Evolutionary conservation across 2,888 invertebrate species (phyloP), one percentile per base, ranked within the genome.

Genomic region (Pemphredon lugubris): DNA sequence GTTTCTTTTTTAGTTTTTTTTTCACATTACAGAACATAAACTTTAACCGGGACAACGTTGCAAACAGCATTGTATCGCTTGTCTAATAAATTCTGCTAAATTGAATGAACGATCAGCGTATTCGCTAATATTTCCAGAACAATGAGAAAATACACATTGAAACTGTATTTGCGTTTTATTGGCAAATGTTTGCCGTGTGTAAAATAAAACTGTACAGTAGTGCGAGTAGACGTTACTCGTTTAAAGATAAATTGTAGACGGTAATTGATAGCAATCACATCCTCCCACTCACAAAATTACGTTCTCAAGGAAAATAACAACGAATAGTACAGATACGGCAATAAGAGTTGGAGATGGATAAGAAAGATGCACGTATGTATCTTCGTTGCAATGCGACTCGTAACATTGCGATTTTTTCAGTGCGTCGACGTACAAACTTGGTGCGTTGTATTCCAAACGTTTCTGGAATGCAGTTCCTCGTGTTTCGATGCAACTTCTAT

Each of bases 261-360:
- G n/a, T 47, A 58, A 20, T 44, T 34, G n/a, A n/a, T n/a, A n/a
- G n/a, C 59, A 60, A 20, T 61, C 54, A 13, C 42, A 47, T 30
- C 7, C 16, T 30, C n/a, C 6, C 50, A 58, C 30, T 58, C 34
- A 18, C 34, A 40, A n/a, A n/a, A n/a, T n/a, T 58, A 59, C 16
- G 55, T 32, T 57, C 39, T 11, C 21, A 45, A 14, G 58, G 57
- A 48, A 53, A 64, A 71, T 73, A 48, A 47, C 53, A 81, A 79
- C 75, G 75, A 78, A 81, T 78, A 75, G 73, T 68, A 51, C 64
- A 65, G 42, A 59, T 66, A 44, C 50, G 47, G 66, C 32, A 51
- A 58, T 57, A 64, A 70, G 26, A 44, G 54, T 51, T 57, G 37
- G 32, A 47, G 21, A 7, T 26, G 26, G 26, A 26, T 26, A 26